These are phyloP conservation scores for Papilio dardanus DNA, from an alignment of 1,140 invertebrate species.

Conservation along the genomic window DNA sequence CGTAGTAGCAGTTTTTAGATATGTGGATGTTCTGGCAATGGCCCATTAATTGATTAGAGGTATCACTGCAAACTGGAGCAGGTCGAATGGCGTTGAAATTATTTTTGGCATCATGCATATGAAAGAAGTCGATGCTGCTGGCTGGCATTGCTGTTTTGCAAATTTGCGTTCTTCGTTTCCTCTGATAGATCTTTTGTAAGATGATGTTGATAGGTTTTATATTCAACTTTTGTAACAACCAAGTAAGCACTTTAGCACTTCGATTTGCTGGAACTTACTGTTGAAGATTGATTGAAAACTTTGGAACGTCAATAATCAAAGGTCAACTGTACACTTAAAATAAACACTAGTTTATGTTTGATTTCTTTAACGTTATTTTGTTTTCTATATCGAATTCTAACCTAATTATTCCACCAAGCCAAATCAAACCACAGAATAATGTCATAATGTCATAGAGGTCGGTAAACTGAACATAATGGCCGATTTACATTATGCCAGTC, in stretches of 20 bases:
- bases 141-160: conserved; percentile 63
- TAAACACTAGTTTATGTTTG: background rate
- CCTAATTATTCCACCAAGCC: background rate
- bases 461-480: too few species aligned
- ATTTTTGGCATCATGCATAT: conserved; percentile 75
- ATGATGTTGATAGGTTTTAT: background rate
- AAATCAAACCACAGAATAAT: background rate
- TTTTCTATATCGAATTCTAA: background rate
- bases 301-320: background rate
- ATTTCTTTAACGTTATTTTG: background rate
- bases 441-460: background rate
- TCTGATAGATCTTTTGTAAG: background rate
- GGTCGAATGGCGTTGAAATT: conserved; percentile 74
- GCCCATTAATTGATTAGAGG: conserved; percentile 65
- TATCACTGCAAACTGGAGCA: conserved; percentile 67
- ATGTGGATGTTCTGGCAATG: conserved; percentile 73
- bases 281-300: background rate
- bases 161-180: background rate
- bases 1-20: conserved; percentile 77
- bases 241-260: background rate
- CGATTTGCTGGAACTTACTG: background rate
- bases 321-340: background rate
- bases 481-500: too few species aligned
- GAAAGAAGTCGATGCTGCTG: conserved; percentile 67
- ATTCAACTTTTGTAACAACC: background rate